Conservation (phyloP, 1,140 invertebrate genomes). For the Teleopsis dalmanni region DNA sequence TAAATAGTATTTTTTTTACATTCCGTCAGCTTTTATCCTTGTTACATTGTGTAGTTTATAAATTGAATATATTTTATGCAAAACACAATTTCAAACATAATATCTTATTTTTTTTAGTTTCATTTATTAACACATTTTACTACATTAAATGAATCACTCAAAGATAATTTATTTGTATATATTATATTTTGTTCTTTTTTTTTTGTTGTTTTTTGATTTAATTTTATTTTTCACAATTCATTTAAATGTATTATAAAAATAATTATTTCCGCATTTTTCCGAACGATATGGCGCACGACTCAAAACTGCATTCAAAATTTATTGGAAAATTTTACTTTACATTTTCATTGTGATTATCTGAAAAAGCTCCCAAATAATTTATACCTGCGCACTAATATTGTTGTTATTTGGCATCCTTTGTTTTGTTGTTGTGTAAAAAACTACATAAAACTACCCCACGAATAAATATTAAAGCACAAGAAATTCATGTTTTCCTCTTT, state of each 20-base stretch:
- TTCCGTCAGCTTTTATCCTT: not conserved
- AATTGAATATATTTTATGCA: not conserved
- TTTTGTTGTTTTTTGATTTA: not conserved
- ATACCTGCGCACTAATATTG: too few relatives aligned
- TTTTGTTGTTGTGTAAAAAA: too few relatives aligned
- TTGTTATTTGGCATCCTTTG: too few relatives aligned
- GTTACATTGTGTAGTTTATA: not conserved
- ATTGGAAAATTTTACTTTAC: too few relatives aligned
- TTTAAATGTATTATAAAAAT: not conserved
- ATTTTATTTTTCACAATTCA: constrained; percentile 1
- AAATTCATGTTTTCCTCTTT: too few relatives aligned
- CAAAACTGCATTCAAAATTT: constrained; percentile 14
- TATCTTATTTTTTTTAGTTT: not conserved
- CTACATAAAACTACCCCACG: too few relatives aligned
- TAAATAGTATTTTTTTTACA: not conserved
- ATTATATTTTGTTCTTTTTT: not conserved
- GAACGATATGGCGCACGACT: constrained; percentile 14
- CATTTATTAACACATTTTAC: not conserved
- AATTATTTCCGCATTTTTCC: constrained; percentile 10
- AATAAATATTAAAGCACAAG: too few relatives aligned
- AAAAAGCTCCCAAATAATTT: too few relatives aligned
- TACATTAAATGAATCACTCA: not conserved
- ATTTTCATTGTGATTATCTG: too few relatives aligned
- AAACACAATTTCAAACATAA: not conserved
- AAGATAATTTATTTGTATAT: not conserved